Evolutionary conservation across 2,888 invertebrate species (phyloP), one percentile per base, ranked within the genome.

Genomic region (Polyommatus icarus): DNA sequence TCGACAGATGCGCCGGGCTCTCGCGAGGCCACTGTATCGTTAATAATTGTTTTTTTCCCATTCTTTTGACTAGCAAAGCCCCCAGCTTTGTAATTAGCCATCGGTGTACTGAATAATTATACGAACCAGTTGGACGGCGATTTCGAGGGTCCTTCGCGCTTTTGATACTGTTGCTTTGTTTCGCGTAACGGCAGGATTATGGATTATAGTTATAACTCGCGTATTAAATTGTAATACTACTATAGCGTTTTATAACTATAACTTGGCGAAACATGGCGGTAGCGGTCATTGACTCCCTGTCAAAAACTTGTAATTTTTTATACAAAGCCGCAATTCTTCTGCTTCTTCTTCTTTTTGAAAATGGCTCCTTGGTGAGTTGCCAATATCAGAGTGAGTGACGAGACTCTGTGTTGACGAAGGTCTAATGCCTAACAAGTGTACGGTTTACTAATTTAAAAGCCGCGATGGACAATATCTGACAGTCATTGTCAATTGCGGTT

Each of bases 1-100:
- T 80, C 89, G 91, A 91, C 93, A 94, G 93, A 94, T 94, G 93
- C 93, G 93, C 92, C 93, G 91, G 93, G 93, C 93, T 89, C 92
- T 92, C 90, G 83, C 82, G 86, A 84, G 89, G 90, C 91, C 93
- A 93, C 91, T 93, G 93, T 93, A 90, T 88, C 93, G 93, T 93
- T 90, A 88, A 92, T 92, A 93, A 93, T 92, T 90, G 89, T 89
- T 85, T 84, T 83, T 83, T 89, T 89, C 90, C 6, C 87, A 86
- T 87, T 88, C 88, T 88, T 88, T 90, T 89, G 87, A 89, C 88
- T 88, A 89, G 87, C 86, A 87, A 90, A 88, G 88, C 87, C 90
- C 89, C 92, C 86, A 88, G 86, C 91, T 91, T 92, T 92, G 91
- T 93, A 93, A 93, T 92, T 93, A 93, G 91, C 90, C 88, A 90